Conservation (phyloP, 2,888 invertebrate genomes). For the Dioctria rufipes region DNA sequence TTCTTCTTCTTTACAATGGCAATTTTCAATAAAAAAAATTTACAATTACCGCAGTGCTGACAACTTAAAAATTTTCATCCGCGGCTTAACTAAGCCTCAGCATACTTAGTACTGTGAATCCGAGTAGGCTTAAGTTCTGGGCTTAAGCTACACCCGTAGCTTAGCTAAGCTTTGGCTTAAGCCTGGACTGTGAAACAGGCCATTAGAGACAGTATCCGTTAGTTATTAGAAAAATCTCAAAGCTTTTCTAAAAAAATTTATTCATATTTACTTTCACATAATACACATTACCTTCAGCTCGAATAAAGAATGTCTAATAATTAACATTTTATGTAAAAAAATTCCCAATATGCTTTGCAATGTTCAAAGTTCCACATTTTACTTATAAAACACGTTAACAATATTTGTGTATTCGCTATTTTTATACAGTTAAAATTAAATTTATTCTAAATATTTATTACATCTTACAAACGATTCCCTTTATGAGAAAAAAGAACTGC, state of each 20-base stretch:
- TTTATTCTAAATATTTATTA: constrained; percentile 26
- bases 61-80: no score
- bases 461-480: constrained; percentile 7
- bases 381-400: constrained; percentile 35
- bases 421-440: constrained; percentile 21
- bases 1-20: no score
- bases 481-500: not conserved
- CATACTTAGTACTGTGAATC: no score
- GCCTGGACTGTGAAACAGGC: no score
- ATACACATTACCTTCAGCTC: constrained; percentile 26
- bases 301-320: constrained; percentile 14
- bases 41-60: no score
- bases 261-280: constrained; percentile 1
- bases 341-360: constrained; percentile 35
- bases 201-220: no score
- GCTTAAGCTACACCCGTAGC: no score
- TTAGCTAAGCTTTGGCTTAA: no score
- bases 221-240: not conserved
- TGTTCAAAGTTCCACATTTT: constrained; percentile 22
- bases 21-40: no score
- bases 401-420: constrained; percentile 12
- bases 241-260: constrained; percentile 12
- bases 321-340: constrained; percentile 39
- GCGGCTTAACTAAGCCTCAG: no score
- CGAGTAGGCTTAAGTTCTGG: no score